Percentiles rank a stretch among this genome's conserved stretches.
These are phyloP conservation scores for Aricia agestis DNA, from an alignment of 1,140 invertebrate genomes.

Conservation along the genomic window DNA sequence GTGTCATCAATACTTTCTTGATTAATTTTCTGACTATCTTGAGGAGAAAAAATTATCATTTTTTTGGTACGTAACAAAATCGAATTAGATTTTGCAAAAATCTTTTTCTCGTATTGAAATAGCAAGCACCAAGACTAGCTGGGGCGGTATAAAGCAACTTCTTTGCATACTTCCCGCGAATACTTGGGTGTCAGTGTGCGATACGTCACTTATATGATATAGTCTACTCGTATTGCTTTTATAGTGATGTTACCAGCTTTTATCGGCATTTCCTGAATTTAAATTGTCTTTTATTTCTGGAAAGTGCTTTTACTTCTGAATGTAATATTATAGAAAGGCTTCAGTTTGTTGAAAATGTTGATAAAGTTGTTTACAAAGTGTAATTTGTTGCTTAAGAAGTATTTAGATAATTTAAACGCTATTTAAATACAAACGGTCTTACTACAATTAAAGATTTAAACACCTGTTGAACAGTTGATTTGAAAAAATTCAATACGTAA, in stretches of 20 bases:
- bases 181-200: conserved; percentile 63
- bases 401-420: too few relatives aligned
- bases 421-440: too few relatives aligned
- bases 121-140: conserved; percentile 55
- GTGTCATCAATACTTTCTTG: too few relatives aligned
- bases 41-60: too few relatives aligned
- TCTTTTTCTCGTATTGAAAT: conserved; percentile 5
- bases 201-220: conserved; percentile 71
- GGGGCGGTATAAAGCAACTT: conserved; percentile 49
- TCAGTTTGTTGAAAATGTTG: too few relatives aligned
- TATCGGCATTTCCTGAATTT: conserved; percentile 15
- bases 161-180: conserved; percentile 73
- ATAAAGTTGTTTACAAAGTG: too few relatives aligned
- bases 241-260: conserved; percentile 35
- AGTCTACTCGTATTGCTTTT: conserved; percentile 57
- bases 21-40: too few relatives aligned
- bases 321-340: background rate
- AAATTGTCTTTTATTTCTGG: background rate
- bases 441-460: too few relatives aligned
- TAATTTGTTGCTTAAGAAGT: too few relatives aligned
- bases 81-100: background rate
- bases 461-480: too few relatives aligned
- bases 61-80: background rate
- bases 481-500: too few relatives aligned
- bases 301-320: background rate